phyloP scores from a whole-genome alignment of 2,888 invertebrate genomes.

The Tipula vernalis region DNA sequence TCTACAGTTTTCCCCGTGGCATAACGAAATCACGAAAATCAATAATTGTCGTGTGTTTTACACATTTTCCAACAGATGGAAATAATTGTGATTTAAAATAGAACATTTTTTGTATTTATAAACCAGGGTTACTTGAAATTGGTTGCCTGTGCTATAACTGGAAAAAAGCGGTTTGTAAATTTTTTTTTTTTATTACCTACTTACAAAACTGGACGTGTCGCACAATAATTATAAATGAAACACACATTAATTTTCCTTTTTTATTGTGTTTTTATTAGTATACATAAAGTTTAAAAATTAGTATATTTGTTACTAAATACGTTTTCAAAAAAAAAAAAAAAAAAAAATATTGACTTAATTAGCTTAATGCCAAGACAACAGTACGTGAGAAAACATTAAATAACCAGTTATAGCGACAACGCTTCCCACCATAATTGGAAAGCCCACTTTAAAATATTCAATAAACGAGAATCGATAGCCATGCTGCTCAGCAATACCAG shows the following conservation, averaged over 20 bases:
- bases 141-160: neutral
- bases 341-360: neutral
- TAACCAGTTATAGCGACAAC: conserved; percentile 53
- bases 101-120: neutral
- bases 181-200: neutral
- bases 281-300: neutral
- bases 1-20: neutral
- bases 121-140: neutral
- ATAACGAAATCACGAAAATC: neutral
- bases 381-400: conserved; percentile 55
- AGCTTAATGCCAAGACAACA: conserved; percentile 46
- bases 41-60: neutral
- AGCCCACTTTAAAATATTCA: conserved; percentile 71
- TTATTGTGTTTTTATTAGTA: neutral
- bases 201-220: too few relatives aligned
- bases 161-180: neutral
- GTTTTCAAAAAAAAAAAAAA: neutral
- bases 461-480: conserved; percentile 76
- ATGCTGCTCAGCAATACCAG: conserved; percentile 84
- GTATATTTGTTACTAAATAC: too few relatives aligned
- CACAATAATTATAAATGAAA: neutral
- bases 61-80: neutral
- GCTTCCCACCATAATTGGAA: conserved; percentile 70
- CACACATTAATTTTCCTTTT: neutral
- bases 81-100: neutral